phyloP scores from a whole-genome alignment of 2,888 invertebrate species.

The Cyclophora albipunctata region DNA sequence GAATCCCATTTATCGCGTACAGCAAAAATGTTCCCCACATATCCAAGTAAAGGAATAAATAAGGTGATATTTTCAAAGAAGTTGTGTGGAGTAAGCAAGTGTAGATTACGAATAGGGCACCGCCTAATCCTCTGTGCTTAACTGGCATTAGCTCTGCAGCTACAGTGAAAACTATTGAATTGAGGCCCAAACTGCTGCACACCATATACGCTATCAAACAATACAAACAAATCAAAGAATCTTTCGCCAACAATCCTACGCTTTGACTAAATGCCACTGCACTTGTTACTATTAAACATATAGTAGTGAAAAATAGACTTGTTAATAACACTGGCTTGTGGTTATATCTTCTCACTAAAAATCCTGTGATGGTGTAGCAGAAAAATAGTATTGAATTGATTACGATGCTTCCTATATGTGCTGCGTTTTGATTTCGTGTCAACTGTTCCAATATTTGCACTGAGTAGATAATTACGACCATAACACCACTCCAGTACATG shows the following conservation, averaged over 20 bases:
- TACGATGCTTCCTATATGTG: conserved; percentile 8
- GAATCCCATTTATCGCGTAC: conserved; percentile 7
- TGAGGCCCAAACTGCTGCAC: conserved; percentile 9
- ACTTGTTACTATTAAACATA: conserved; percentile 5
- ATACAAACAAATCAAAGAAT: conserved; percentile 4
- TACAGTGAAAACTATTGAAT: conserved; percentile 8
- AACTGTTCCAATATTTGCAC: conserved; percentile 8
- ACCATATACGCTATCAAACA: conserved; percentile 12
- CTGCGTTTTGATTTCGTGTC: conserved; percentile 5
- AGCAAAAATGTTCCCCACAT: conserved; percentile 18
- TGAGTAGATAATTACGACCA: conserved; percentile 15
- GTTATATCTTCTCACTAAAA: conserved; percentile 8
- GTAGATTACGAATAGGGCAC: conserved; percentile 12
- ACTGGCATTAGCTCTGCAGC: conserved; percentile 19
- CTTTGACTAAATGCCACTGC: not conserved
- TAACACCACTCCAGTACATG: conserved; percentile 14
- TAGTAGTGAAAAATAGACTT: conserved; percentile 3
- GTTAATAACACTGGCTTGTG: conserved; percentile 12
- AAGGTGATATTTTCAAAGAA: conserved; percentile 16
- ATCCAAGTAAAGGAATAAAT: conserved; percentile 13
- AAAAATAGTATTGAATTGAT: conserved; percentile 8
- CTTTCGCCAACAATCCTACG: too few species aligned
- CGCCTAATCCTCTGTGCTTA: conserved; percentile 18
- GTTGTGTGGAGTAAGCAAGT: conserved; percentile 12
- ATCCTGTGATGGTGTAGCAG: conserved; percentile 3